Base-by-base conservation (phyloP, 1,140 invertebrate genomes). In the Calosoma granatense region DNA sequence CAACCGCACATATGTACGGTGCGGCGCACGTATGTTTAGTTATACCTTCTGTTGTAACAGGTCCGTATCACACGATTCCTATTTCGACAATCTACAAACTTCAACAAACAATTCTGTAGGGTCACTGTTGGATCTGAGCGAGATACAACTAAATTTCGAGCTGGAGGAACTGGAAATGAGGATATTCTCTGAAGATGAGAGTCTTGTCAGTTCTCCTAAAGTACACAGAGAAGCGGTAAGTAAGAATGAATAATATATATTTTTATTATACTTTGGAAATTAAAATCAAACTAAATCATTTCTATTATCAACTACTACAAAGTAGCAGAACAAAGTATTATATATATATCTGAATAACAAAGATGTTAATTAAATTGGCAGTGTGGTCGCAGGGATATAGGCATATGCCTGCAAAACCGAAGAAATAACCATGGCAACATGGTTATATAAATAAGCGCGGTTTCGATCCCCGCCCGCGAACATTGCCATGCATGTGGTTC, bases 31-130 rank as follows among this genome's bases (percentile, higher is more conserved):
- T 67, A 21, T 63, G 12, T 19, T 56, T 20, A 55, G 55, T 55
- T 57, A 54, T 59, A 23, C 30, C 17, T 57, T 21, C 57, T 20
- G 20, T 47, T 43, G 61, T 54, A 55, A 3, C 61, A 76, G 86
- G 54, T 92, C 89, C 1, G 87, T 91, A 0, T 94, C 90, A 0
- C 92, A 94, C 69, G 92, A 95, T 71, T 94, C 91, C 1, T 95
- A 94, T 72, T 95, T 95, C 75, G 90, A 94, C 74, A 80, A 67
- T 61, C 67, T 68, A 64, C 81, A 64, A 72, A 75, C 68, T 54
- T 81, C 64, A 55, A 78, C 77, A 54, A 67, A 74, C 62, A 73
- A 70, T 57, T 77, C 67, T 56, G 73, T 64, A 61, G 72, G 63
- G 65, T 75, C 66, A 22, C 62, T 72, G 20, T 56, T 85, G 14